Evolutionary conservation across 2,888 invertebrate species (phyloP).

Genomic region (Norana najaformis): DNA sequence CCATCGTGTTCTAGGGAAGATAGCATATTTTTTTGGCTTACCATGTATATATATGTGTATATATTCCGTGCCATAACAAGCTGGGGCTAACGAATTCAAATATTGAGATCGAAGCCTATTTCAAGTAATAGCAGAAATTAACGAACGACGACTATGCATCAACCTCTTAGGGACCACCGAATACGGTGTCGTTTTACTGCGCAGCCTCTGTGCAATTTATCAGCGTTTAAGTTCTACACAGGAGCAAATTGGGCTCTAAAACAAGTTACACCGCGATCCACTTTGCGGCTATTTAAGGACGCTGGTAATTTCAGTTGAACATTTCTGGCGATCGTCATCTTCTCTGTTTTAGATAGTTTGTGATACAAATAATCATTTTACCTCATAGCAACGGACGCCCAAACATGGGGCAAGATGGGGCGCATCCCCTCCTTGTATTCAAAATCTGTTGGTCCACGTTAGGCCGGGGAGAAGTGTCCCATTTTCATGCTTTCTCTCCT

Average conservation of each 20-base stretch:
- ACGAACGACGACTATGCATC: background rate
- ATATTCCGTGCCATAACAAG: background rate
- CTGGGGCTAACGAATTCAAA: background rate
- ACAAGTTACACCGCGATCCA: background rate
- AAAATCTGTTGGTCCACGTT: background rate
- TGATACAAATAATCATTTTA: background rate
- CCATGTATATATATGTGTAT: too few species aligned
- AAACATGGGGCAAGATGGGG: background rate
- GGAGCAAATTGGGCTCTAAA: background rate
- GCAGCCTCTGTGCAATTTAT: background rate
- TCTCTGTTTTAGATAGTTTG: too few species aligned
- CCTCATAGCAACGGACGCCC: background rate
- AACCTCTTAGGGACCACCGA: background rate
- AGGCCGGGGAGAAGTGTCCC: too few species aligned
- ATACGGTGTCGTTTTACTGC: background rate
- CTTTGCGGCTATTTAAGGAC: background rate
- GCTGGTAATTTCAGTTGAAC: background rate
- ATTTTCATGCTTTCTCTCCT: background rate
- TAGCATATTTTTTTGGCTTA: background rate
- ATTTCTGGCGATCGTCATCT: too few species aligned
- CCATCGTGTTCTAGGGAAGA: too few species aligned
- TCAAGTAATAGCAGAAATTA: background rate
- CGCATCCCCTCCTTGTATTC: background rate
- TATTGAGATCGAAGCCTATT: background rate
- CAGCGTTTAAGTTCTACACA: background rate